phyloP scores from a whole-genome alignment of 2,113 vertebrate species.

The Paracanthobrama guichenoti region DNA sequence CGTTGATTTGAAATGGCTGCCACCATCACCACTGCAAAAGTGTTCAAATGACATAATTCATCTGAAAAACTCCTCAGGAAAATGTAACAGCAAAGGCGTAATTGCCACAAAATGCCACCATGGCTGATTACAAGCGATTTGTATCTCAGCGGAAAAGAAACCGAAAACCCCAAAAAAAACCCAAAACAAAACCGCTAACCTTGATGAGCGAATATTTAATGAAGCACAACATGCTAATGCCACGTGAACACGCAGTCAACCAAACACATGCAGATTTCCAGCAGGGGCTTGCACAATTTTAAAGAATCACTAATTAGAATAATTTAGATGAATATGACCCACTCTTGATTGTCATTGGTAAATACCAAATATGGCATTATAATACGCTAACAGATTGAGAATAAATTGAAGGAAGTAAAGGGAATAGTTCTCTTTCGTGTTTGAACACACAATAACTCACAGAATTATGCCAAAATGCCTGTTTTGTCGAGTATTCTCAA shows the following conservation, averaged over 20 bases:
- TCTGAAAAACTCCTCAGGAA: conserved; percentile 54
- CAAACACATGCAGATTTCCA: conserved; percentile 70
- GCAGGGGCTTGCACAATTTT: conserved; percentile 49
- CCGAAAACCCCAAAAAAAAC: conserved; percentile 54
- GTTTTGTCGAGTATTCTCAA: no score
- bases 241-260: conserved; percentile 57
- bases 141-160: conserved; percentile 65
- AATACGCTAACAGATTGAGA: neutral
- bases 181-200: neutral
- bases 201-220: conserved; percentile 75
- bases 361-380: conserved; percentile 43
- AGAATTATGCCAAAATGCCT: no score
- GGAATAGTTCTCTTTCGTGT: no score
- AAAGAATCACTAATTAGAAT: conserved; percentile 44
- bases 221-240: conserved; percentile 69
- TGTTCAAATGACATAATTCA: conserved; percentile 58
- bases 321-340: conserved; percentile 36
- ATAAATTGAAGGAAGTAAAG: neutral
- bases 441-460: no score
- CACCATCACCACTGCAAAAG: neutral
- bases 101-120: conserved; percentile 75
- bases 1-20: conserved; percentile 51
- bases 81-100: conserved; percentile 65
- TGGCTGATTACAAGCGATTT: conserved; percentile 76
- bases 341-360: conserved; percentile 47